Percentiles rank a stretch among this genome's conserved stretches.
These are phyloP conservation scores for Oreotrochilus melanogaster DNA, from an alignment of 2,113 vertebrate genomes.

Conservation along the genomic window DNA sequence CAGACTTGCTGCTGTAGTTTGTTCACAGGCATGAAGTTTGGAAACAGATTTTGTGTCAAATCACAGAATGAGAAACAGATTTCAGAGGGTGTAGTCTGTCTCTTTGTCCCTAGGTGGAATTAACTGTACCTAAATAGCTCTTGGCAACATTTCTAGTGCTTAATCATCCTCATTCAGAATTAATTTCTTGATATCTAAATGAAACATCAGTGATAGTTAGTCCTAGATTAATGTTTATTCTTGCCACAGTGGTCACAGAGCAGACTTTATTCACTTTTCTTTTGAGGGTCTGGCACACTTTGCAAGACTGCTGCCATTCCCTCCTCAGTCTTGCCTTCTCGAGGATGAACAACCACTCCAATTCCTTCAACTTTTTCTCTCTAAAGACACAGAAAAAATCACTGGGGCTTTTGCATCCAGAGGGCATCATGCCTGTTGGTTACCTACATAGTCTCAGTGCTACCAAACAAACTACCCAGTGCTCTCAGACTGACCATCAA, in stretches of 20 bases:
- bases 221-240: neutral
- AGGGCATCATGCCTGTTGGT: neutral
- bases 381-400: neutral
- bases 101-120: neutral
- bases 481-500: neutral
- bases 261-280: neutral
- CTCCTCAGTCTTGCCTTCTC: neutral
- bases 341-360: neutral
- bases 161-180: neutral
- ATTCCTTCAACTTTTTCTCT: neutral
- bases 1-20: neutral
- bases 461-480: rapidly evolving
- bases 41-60: neutral
- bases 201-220: neutral
- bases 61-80: neutral
- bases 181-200: neutral
- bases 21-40: neutral
- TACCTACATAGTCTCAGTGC: neutral
- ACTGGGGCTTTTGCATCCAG: neutral
- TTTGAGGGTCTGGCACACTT: neutral
- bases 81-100: neutral
- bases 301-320: neutral
- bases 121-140: neutral
- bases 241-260: neutral
- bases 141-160: neutral